A percentile compares a stretch with the other conserved stretches of the same genome.
These are phyloP conservation scores for Paramuricea clavata DNA, from an alignment of 92 coral and sea anemone genomes.

Conservation along the genomic window DNA sequence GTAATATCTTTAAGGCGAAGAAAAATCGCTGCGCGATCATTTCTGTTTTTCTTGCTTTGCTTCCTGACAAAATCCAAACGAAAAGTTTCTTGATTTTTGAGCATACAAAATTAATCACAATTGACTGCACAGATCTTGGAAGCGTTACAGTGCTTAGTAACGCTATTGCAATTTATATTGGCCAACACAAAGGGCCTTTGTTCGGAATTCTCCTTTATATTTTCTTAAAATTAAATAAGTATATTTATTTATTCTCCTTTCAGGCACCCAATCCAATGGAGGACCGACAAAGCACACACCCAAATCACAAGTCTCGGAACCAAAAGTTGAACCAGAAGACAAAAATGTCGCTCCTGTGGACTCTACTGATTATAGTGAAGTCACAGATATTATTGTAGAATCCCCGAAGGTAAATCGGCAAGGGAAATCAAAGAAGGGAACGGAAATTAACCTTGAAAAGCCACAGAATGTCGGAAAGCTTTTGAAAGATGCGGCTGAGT, in stretches of 20 bases:
- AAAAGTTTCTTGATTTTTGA: too few species aligned
- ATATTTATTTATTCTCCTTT: not conserved
- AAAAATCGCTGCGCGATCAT: too few species aligned
- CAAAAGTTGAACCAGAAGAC: not conserved
- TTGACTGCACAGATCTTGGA: too few species aligned
- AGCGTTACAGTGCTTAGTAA: too few species aligned
- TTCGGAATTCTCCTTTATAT: too few species aligned
- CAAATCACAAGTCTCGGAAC: not conserved
- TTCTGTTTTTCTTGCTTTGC: too few species aligned
- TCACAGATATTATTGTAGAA: slow-evolving; percentile 83
- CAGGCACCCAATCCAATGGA: not conserved
- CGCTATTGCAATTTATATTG: too few species aligned
- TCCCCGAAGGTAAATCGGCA: not conserved
- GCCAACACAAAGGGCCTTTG: too few species aligned
- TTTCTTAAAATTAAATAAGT: too few species aligned
- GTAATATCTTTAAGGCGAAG: too few species aligned
- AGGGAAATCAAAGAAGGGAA: not conserved
- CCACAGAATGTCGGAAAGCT: not conserved
- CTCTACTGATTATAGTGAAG: slow-evolving; percentile 70
- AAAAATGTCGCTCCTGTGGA: not conserved
- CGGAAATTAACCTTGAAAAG: not conserved
- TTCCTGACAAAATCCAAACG: too few species aligned
- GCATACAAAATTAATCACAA: too few species aligned
- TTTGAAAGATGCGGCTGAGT: not conserved
- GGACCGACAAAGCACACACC: not conserved